These are phyloP conservation scores for Petromus typicus DNA, from an alignment of 2,113 vertebrate genomes.

Conservation along the genomic window DNA sequence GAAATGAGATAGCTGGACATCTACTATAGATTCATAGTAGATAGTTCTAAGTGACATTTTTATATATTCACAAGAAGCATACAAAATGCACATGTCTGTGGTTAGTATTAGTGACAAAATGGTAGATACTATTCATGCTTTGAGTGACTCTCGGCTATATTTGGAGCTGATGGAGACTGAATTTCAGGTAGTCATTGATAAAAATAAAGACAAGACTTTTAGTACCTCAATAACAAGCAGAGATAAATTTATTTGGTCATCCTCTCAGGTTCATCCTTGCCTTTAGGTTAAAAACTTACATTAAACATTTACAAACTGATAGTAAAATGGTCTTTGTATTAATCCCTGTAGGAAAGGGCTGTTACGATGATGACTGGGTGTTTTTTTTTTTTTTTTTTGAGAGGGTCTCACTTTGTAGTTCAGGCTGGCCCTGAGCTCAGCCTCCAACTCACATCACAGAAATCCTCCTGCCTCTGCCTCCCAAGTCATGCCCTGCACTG, in stretches of 20 bases:
- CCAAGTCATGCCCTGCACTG: too few relatives aligned
- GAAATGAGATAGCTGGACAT: neutral
- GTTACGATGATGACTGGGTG: slow-evolving; percentile 7
- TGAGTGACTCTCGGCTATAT: neutral
- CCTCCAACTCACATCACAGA: too few relatives aligned
- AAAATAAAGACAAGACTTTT: neutral
- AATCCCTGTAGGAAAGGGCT: neutral
- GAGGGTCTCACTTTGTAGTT: too few relatives aligned
- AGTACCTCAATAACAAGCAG: neutral
- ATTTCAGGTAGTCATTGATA: neutral
- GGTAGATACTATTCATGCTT: neutral
- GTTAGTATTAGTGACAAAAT: neutral
- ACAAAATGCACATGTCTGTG: neutral
- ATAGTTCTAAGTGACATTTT: neutral
- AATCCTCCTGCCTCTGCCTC: too few relatives aligned
- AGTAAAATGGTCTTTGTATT: neutral
- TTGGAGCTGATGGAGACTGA: neutral
- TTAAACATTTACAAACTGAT: neutral
- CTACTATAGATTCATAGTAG: neutral
- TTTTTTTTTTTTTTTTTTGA: too few relatives aligned
- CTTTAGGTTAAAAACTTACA: neutral
- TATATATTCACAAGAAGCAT: neutral
- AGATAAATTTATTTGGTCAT: neutral
- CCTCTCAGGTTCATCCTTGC: neutral
- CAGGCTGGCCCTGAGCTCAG: too few relatives aligned